A percentile compares a stretch with the other conserved stretches of the same genome.
Conservation (phyloP, 2,113 vertebrate genomes). For the Canis aureus region DNA sequence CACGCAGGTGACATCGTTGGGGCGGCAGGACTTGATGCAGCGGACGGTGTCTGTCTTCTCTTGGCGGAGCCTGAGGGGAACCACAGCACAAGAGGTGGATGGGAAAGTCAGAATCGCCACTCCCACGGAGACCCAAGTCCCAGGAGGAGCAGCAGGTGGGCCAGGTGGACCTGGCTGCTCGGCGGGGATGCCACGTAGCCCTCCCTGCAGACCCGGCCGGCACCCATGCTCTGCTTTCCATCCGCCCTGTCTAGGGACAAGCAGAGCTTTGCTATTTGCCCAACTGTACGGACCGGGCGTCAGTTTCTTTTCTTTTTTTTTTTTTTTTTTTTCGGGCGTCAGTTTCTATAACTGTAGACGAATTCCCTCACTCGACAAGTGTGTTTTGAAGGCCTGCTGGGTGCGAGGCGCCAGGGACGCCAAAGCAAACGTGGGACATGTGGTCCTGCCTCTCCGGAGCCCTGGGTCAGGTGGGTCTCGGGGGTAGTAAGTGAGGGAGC, state of each 20-base stretch:
- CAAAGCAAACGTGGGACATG: background rate
- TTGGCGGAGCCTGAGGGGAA: constrained; percentile 84
- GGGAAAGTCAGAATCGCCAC: background rate
- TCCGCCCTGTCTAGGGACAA: rapidly evolving
- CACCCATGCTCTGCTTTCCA: background rate
- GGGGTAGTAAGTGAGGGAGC: rapidly evolving
- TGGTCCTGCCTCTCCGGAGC: background rate
- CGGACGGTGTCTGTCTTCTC: constrained; percentile 93
- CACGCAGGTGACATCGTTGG: constrained; percentile 90
- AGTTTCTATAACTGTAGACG: background rate
- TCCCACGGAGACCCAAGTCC: rapidly evolving
- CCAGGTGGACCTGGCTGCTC: background rate
- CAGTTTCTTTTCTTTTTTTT: background rate
- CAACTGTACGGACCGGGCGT: rapidly evolving
- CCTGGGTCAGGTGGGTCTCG: rapidly evolving
- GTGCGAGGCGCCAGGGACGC: background rate
- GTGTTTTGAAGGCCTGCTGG: background rate
- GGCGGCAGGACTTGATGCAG: constrained; percentile 95
- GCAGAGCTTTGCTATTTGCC: background rate
- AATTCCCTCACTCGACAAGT: background rate
- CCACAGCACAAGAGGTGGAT: background rate
- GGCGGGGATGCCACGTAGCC: rapidly evolving
- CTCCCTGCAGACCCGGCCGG: background rate
- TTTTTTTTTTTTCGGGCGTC: no score
- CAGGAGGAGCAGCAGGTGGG: background rate